Evolutionary conservation across 2,888 invertebrate genomes (phyloP), one percentile per base, ranked within the genome.

Genomic region (Abrostola tripartita): DNA sequence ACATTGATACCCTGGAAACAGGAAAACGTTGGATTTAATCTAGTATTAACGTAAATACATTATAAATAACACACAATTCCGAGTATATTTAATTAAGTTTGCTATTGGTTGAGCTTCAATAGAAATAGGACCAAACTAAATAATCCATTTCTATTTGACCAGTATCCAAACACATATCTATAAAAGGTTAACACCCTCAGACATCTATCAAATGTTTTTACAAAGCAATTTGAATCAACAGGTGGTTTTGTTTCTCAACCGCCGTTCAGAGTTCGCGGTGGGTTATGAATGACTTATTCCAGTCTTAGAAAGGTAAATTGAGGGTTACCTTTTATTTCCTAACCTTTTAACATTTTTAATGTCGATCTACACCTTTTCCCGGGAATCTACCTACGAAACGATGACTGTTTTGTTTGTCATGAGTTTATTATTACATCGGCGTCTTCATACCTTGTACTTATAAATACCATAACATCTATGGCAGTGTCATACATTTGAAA

Each of bases 211-310:
- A 68, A 66, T 60, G 59, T 56, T 71, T 73, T 51, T 54, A 38
- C 57, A 59, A 55, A 65, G 73, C 71, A 68, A 70, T 76, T 71
- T 67, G 60, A 65, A 61, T 69, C 83, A 81, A 83, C 83, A 83
- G 76, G 83, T 83, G 78, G 78, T 71, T 72, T 67, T 68, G 63
- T 74, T 68, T 74, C 70, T 67, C 65, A 37, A 68, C 42, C 64
- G 55, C 65, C 68, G 59, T 61, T 72, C 65, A 37, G 51, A 61
- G 55, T 61, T 71, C 60, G 58, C 56, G 55, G 63, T 71, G 71
- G 63, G 59, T 63, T 66, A 53, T 69, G 62, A 72, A 74, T 69
- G 69, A 70, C 61, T 76, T 73, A 71, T 62, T 63, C 36, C 59
- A 51, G 14, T 60, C 61, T 58, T 42, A n/a, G 58, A 53, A 59